phyloP scores from a whole-genome alignment of 2,888 invertebrate species.

The Alcis repandata region DNA sequence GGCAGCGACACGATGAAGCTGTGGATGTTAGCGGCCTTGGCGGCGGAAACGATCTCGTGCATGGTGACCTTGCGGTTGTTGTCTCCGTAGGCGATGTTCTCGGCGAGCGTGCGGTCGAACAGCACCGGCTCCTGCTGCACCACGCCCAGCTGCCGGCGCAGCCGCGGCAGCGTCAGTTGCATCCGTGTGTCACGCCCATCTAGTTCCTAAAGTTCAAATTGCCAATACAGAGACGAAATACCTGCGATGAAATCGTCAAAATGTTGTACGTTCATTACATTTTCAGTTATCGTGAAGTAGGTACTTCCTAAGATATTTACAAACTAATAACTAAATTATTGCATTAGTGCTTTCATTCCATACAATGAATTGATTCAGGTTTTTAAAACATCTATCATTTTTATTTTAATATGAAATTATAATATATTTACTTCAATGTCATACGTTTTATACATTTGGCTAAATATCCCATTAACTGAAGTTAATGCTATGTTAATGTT shows the following conservation, averaged over 20 bases:
- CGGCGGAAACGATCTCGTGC: slow-evolving; percentile 91
- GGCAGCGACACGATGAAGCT: slow-evolving; percentile 91
- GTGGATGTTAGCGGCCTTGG: slow-evolving; percentile 93
- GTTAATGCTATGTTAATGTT: neutral
- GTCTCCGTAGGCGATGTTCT: slow-evolving; percentile 96
- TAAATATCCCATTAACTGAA: neutral
- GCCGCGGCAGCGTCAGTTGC: slow-evolving; percentile 88
- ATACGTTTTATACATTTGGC: no score
- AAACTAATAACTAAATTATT: no score
- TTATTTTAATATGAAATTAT: no score
- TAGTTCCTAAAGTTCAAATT: slow-evolving; percentile 67
- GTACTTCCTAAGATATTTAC: no score
- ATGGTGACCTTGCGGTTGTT: slow-evolving; percentile 89
- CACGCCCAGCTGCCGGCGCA: slow-evolving; percentile 92
- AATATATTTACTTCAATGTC: no score
- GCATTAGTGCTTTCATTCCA: no score
- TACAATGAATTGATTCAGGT: no score
- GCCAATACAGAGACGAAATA: neutral
- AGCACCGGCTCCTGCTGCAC: slow-evolving; percentile 95
- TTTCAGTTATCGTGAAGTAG: neutral
- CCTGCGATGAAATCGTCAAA: neutral
- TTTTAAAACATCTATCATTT: neutral
- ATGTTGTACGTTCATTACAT: neutral
- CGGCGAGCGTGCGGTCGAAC: slow-evolving; percentile 93
- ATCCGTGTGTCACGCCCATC: slow-evolving; percentile 86